These are phyloP conservation scores for Metridium senile DNA, from an alignment of 92 coral and sea anemone species.

Conservation along the genomic window DNA sequence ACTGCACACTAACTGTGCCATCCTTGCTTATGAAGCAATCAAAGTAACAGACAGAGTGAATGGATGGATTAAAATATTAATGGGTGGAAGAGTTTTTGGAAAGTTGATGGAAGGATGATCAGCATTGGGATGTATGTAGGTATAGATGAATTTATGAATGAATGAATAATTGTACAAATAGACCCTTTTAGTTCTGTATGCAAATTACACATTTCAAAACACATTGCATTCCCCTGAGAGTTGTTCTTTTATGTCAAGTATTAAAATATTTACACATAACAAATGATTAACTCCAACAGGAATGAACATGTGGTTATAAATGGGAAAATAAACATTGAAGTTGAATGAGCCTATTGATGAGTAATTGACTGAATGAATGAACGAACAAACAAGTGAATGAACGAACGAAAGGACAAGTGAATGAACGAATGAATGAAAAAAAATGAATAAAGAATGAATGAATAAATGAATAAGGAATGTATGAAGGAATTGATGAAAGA, in stretches of 20 bases:
- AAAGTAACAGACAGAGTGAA: not conserved
- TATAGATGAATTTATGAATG: not conserved
- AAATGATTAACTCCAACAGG: too few species aligned
- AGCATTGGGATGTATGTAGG: not conserved
- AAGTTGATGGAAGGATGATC: not conserved
- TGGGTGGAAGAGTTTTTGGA: not conserved
- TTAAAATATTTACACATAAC: too few species aligned
- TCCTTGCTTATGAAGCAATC: not conserved
- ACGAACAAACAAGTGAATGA: not conserved
- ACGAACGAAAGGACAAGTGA: not conserved
- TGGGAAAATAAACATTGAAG: not conserved
- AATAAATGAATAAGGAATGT: not conserved
- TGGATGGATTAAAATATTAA: not conserved
- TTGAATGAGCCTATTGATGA: not conserved
- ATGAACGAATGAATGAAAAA: not conserved
- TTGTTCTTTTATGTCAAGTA: too few species aligned
- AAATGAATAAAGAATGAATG: not conserved
- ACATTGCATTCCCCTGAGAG: too few species aligned
- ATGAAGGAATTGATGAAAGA: slow-evolving; percentile 2
- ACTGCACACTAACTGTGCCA: not conserved
- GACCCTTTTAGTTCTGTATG: too few species aligned
- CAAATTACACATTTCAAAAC: too few species aligned
- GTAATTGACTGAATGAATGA: not conserved
- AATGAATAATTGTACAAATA: not conserved
- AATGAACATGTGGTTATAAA: too few species aligned